Percentiles rank a stretch among this genome's conserved stretches.
phyloP scores from a whole-genome alignment of 2,888 invertebrate species.

The Ennomos fuscantarius region DNA sequence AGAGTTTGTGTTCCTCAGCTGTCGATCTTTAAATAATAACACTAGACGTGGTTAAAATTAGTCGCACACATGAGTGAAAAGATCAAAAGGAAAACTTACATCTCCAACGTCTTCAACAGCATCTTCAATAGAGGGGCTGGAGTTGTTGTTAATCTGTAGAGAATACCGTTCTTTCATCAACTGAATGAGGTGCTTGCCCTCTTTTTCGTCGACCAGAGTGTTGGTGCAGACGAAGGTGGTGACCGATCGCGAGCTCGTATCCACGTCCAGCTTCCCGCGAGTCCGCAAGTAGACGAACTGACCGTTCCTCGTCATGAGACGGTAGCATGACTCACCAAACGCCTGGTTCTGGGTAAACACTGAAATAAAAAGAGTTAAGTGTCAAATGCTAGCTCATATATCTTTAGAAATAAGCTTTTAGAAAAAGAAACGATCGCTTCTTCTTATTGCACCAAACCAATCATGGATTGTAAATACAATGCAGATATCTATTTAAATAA shows the following conservation, averaged over 20 bases:
- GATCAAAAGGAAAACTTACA: constrained; percentile 38
- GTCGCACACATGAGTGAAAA: background rate
- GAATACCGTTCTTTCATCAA: constrained; percentile 91
- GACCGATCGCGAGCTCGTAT: constrained; percentile 88
- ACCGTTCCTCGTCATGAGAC: constrained; percentile 91
- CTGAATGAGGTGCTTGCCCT: constrained; percentile 88
- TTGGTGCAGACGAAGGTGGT: constrained; percentile 94
- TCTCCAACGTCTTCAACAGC: constrained; percentile 47
- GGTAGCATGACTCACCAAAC: constrained; percentile 93
- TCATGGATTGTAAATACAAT: too few relatives aligned
- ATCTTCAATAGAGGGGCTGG: constrained; percentile 20
- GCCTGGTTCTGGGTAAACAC: constrained; percentile 92
- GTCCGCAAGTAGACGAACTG: constrained; percentile 93
- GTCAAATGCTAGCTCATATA: too few relatives aligned
- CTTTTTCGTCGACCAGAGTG: constrained; percentile 88
- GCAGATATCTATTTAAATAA: too few relatives aligned
- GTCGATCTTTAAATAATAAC: too few relatives aligned
- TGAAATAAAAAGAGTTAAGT: constrained; percentile 42
- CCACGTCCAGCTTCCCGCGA: constrained; percentile 91
- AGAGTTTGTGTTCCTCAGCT: too few relatives aligned
- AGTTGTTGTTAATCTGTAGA: constrained; percentile 72
- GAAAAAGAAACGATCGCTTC: too few relatives aligned
- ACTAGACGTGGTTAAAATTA: too few relatives aligned
- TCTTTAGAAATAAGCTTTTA: too few relatives aligned
- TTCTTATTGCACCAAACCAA: too few relatives aligned